These are phyloP conservation scores for Oscheius sp. DNA, from an alignment of 2,888 invertebrate species.

Conservation along the genomic window DNA sequence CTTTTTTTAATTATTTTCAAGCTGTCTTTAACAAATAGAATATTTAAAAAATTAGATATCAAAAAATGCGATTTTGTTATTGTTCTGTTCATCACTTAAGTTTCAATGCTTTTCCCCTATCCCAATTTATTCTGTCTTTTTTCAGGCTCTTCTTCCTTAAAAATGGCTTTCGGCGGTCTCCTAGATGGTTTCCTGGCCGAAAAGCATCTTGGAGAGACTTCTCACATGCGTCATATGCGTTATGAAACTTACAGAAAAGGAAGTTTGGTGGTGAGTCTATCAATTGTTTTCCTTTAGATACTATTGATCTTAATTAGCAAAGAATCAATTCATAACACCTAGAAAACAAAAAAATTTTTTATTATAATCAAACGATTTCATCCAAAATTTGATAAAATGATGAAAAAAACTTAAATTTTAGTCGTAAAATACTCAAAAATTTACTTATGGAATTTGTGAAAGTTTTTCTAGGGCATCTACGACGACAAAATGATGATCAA, in stretches of 20 bases:
- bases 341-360: too few species aligned
- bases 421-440: too few species aligned
- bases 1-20: too few species aligned
- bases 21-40: too few species aligned
- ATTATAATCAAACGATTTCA: too few species aligned
- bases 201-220: conserved; percentile 24
- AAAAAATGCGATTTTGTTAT: too few species aligned
- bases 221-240: background rate
- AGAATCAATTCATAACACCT: background rate
- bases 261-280: conserved; percentile 10
- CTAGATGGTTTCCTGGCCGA: conserved; percentile 43
- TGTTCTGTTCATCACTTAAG: too few species aligned
- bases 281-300: background rate
- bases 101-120: background rate
- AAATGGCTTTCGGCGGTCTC: conserved; percentile 46
- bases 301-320: background rate
- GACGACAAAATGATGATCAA: conserved; percentile 27
- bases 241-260: conserved; percentile 18
- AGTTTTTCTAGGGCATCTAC: background rate
- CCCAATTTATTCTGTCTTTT: background rate
- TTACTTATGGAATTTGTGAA: background rate
- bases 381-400: too few species aligned
- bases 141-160: background rate
- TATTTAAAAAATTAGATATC: too few species aligned
- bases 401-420: background rate